These are phyloP conservation scores for Lasioglossum oenotherae DNA, from an alignment of 2,888 invertebrate genomes.

Conservation along the genomic window DNA sequence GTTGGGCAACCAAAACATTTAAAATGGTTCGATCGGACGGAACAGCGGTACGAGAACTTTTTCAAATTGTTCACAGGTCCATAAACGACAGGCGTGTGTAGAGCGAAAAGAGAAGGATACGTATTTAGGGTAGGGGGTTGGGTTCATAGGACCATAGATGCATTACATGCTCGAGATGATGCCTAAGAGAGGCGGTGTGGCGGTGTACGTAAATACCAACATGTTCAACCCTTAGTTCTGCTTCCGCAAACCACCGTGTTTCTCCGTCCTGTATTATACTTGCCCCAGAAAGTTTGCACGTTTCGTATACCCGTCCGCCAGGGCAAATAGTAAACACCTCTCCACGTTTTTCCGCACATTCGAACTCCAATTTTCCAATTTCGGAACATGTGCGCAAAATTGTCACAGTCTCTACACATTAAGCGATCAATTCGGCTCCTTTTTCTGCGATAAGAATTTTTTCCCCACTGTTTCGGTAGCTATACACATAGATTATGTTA, in stretches of 20 bases:
- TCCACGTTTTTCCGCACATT: background rate
- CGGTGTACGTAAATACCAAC: constrained; percentile 43
- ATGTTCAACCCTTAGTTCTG: constrained; percentile 49
- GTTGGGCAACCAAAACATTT: constrained; percentile 63
- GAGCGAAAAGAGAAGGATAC: constrained; percentile 35
- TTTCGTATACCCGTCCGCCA: constrained; percentile 6
- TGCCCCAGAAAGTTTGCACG: constrained; percentile 22
- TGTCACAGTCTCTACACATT: background rate
- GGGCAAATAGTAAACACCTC: background rate
- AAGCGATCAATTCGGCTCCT: background rate
- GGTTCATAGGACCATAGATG: constrained; percentile 57
- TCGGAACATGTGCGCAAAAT: background rate
- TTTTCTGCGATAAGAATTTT: background rate
- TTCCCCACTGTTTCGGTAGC: background rate
- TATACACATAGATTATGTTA: constrained; percentile 1
- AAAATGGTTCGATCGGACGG: constrained; percentile 51
- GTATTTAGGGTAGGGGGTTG: constrained; percentile 43
- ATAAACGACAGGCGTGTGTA: constrained; percentile 48
- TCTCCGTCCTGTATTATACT: constrained; percentile 29
- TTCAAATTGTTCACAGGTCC: constrained; percentile 62
- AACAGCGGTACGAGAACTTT: constrained; percentile 48
- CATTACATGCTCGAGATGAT: constrained; percentile 75
- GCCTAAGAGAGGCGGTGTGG: constrained; percentile 62
- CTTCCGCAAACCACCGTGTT: constrained; percentile 47
- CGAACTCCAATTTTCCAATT: background rate